Percentiles rank a stretch among this genome's conserved stretches.
Conservation (phyloP, 2,888 invertebrate species). For the Idaea aversata region DNA sequence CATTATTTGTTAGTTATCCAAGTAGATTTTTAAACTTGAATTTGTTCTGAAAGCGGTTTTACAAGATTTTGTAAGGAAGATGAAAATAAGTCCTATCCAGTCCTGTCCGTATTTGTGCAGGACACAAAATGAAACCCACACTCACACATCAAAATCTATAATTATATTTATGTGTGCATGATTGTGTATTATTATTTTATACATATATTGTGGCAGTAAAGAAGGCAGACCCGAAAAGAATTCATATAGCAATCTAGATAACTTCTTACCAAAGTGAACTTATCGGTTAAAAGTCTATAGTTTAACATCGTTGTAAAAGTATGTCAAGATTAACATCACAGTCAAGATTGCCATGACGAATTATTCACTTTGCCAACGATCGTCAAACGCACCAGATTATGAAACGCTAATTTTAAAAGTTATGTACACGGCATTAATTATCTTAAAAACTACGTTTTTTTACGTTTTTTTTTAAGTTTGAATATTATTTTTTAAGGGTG, state of each 20-base stretch:
- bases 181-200: conserved; percentile 14
- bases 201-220: conserved; percentile 25
- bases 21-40: too few species aligned
- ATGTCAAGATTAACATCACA: not conserved
- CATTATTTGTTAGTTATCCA: too few species aligned
- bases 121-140: not conserved
- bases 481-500: conserved; percentile 22
- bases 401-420: conserved; percentile 21
- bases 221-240: conserved; percentile 24
- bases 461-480: conserved; percentile 14
- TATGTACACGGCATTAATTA: conserved; percentile 24
- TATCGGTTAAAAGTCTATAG: not conserved
- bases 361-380: conserved; percentile 13
- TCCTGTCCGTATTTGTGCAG: not conserved
- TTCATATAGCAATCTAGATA: not conserved
- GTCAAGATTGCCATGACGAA: conserved; percentile 10
- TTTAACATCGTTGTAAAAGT: conserved; percentile 9
- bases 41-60: too few species aligned
- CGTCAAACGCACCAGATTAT: conserved; percentile 21
- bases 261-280: not conserved
- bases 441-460: conserved; percentile 16
- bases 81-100: not conserved
- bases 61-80: not conserved
- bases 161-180: conserved; percentile 19
- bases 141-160: conserved; percentile 3